These are phyloP conservation scores for Mylabris sibirica DNA, from an alignment of 2,888 invertebrate species.

Conservation along the genomic window DNA sequence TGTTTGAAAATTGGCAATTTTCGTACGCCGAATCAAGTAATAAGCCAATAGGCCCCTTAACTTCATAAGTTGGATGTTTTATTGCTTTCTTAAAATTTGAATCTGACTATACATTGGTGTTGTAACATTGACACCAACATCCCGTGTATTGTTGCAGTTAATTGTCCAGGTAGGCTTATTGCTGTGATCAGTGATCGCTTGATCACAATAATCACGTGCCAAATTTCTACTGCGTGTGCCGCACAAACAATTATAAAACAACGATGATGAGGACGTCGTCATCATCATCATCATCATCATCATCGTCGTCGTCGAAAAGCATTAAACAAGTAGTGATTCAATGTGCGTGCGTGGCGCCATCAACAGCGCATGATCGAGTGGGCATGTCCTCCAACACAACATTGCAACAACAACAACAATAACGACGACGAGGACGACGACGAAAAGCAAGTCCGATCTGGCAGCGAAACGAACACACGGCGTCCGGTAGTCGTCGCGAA, in stretches of 20 bases:
- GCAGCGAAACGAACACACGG: constrained; percentile 34
- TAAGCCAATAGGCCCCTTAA: no score
- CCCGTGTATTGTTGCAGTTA: constrained; percentile 21
- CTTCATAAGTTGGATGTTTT: no score
- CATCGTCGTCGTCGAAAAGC: no score
- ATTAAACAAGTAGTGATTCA: constrained; percentile 16
- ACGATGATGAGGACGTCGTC: not conserved
- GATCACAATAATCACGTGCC: constrained; percentile 49
- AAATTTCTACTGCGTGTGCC: constrained; percentile 51
- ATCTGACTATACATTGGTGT: no score
- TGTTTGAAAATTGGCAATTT: no score
- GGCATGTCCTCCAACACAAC: constrained; percentile 55
- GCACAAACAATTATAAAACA: constrained; percentile 56
- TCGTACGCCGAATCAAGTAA: no score
- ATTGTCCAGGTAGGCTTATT: constrained; percentile 43
- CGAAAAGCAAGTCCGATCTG: constrained; percentile 22
- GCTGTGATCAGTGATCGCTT: no score
- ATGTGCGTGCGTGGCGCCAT: constrained; percentile 59
- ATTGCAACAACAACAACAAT: constrained; percentile 23
- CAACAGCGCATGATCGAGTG: constrained; percentile 53
- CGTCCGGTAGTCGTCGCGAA: constrained; percentile 41
- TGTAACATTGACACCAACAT: no score
- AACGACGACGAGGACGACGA: no score
- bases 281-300: no score
- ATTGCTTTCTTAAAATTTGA: no score